Percentiles rank a stretch among this genome's conserved stretches.
Conservation (phyloP, 2,113 vertebrate species). For the Dromiciops gliroides region DNA sequence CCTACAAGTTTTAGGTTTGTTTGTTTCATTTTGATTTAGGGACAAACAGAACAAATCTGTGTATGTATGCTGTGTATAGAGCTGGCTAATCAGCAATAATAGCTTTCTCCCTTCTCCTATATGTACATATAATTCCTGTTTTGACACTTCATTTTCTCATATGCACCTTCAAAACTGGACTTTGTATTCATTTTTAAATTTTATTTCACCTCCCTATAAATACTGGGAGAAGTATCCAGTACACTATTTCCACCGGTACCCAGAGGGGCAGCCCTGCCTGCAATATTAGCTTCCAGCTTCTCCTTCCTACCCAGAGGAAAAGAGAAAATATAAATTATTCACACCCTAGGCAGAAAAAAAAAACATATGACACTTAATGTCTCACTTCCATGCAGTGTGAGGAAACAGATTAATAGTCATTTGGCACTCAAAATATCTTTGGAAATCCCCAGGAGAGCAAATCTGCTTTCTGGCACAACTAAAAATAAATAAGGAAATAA, state of each 20-base stretch:
- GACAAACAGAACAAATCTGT: not conserved
- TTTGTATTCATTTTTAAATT: not conserved
- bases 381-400: constrained; percentile 52
- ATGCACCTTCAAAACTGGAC: not conserved
- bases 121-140: not conserved
- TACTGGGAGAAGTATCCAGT: not conserved
- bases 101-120: not conserved
- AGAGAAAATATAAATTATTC: constrained; percentile 53
- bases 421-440: constrained; percentile 66
- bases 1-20: not conserved
- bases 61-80: not conserved
- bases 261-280: not conserved
- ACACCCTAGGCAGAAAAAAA: constrained; percentile 17
- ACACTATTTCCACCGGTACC: not conserved
- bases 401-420: constrained; percentile 71
- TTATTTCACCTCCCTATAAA: not conserved
- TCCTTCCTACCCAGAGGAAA: not conserved
- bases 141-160: not conserved
- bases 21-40: too few relatives aligned
- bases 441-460: constrained; percentile 73
- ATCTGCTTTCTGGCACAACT: constrained; percentile 56
- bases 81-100: not conserved
- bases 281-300: not conserved
- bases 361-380: not conserved
- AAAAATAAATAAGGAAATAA: constrained; percentile 75